Evolutionary conservation across 1,140 invertebrate species (phyloP).

Genomic region (Apis mellifera): Amel_HAv3.1 CM009935.2:8383501-8384000

Average conservation of each 20-base stretch:
- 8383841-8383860: neutral
- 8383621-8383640: neutral
- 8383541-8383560: conserved; percentile 17
- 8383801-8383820: neutral
- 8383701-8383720: neutral
- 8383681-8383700: conserved; percentile 9
- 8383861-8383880: conserved; percentile 29
- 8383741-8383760: neutral
- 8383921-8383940: conserved; percentile 76
- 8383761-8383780: neutral
- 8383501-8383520: conserved; percentile 2
- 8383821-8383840: conserved; percentile 34
- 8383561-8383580: conserved; percentile 7
- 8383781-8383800: no score
- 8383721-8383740: no score
- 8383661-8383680: neutral
- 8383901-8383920: conserved; percentile 75
- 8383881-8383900: conserved; percentile 71
- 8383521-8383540: neutral
- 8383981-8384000: neutral
- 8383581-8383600: neutral
- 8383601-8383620: neutral
- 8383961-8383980: neutral
- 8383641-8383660: no score
- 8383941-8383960: conserved; percentile 38